Conservation (phyloP, 2,797 vertebrate species). For the Ctenochaetus hawaiiensis region DNA sequence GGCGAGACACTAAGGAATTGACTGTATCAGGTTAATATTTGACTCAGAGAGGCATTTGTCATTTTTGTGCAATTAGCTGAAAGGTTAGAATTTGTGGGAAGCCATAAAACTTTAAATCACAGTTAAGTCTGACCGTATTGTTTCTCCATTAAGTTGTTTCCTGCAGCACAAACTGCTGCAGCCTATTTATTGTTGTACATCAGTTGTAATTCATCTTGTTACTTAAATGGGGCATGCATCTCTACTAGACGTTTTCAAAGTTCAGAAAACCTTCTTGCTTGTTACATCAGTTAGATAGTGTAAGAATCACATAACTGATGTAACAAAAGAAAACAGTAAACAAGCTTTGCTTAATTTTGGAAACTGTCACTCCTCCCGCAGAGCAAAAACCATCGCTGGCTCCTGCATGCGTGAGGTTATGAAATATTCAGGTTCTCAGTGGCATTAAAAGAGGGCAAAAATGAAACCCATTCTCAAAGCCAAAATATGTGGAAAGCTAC, state of each 20-base stretch:
- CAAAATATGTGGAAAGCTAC: not conserved
- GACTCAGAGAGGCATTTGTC: constrained; percentile 31
- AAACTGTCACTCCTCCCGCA: constrained; percentile 23
- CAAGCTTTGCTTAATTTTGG: constrained; percentile 20
- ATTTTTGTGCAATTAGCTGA: constrained; percentile 33
- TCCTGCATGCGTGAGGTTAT: constrained; percentile 34
- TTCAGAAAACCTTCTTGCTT: not conserved
- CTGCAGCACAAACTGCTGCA: constrained; percentile 20
- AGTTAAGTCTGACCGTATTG: constrained; percentile 29
- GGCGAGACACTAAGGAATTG: constrained; percentile 28
- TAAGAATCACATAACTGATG: constrained; percentile 31
- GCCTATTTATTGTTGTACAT: constrained; percentile 17
- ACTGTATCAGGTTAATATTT: constrained; percentile 28
- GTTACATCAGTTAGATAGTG: constrained; percentile 28
- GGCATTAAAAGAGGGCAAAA: constrained; percentile 38
- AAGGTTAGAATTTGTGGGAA: constrained; percentile 35
- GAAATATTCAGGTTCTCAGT: constrained; percentile 53
- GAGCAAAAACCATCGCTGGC: constrained; percentile 30
- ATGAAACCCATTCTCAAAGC: constrained; percentile 17
- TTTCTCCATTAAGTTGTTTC: constrained; percentile 25
- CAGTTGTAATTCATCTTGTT: constrained; percentile 11
- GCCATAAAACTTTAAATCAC: constrained; percentile 40
- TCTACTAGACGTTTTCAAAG: not conserved
- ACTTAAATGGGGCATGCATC: constrained; percentile 13
- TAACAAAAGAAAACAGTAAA: constrained; percentile 4